A percentile compares a stretch with the other conserved stretches of the same genome.
Conservation (phyloP, 2,888 invertebrate genomes). For the Lasioglossum zephyrum region DNA sequence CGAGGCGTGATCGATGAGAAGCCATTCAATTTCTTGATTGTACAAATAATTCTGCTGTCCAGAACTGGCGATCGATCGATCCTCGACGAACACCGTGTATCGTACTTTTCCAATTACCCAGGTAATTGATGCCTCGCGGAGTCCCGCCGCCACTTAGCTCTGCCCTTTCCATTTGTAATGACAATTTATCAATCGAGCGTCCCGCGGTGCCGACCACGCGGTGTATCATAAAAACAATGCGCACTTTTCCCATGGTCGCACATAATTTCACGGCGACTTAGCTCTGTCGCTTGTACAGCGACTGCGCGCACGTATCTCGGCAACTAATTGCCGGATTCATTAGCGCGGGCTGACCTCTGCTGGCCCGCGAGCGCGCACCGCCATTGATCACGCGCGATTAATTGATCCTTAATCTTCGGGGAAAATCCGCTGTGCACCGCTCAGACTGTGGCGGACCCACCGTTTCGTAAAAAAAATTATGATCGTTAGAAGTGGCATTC, state of each 20-base stretch:
- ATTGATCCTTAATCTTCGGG: slow-evolving; percentile 68
- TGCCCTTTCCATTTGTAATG: slow-evolving; percentile 17
- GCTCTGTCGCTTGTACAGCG: neutral
- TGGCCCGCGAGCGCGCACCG: slow-evolving; percentile 32
- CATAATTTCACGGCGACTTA: slow-evolving; percentile 37
- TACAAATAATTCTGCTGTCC: slow-evolving; percentile 15
- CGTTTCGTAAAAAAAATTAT: neutral
- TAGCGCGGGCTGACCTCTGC: slow-evolving; percentile 54
- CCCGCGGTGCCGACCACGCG: neutral
- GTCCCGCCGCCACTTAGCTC: slow-evolving; percentile 19
- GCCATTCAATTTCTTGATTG: slow-evolving; percentile 9
- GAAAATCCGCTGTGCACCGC: slow-evolving; percentile 38
- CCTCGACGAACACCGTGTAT: slow-evolving; percentile 1
- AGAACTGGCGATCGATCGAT: neutral
- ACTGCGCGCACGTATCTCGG: slow-evolving; percentile 39
- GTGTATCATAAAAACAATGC: slow-evolving; percentile 33
- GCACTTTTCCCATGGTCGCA: slow-evolving; percentile 19
- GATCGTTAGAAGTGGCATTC: neutral
- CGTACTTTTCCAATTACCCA: slow-evolving; percentile 14
- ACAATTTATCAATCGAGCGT: slow-evolving; percentile 43
- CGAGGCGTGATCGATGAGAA: neutral
- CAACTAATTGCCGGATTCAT: slow-evolving; percentile 63
- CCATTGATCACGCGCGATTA: slow-evolving; percentile 64
- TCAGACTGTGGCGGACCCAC: slow-evolving; percentile 10
- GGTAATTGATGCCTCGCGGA: slow-evolving; percentile 19